Percentiles rank a stretch among this genome's conserved stretches.
phyloP scores from a whole-genome alignment of 2,113 vertebrate genomes.

The Progne subis region DNA sequence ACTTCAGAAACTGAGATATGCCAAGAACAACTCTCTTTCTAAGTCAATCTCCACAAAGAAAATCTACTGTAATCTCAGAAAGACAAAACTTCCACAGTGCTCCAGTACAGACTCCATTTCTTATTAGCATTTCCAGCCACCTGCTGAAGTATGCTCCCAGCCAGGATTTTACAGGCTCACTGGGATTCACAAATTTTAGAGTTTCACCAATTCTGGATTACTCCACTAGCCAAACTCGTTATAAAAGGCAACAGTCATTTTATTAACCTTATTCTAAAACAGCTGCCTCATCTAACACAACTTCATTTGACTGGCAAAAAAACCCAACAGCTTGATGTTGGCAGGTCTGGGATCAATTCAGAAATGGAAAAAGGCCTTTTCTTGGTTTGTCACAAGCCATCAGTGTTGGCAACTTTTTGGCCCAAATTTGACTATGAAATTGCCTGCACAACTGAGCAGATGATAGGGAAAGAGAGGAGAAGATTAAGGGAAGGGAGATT shows the following conservation, averaged over 20 bases:
- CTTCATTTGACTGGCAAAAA: constrained; percentile 1
- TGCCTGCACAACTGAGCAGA: background rate
- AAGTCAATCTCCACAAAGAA: constrained; percentile 17
- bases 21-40: constrained; percentile 16
- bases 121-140: constrained; percentile 50
- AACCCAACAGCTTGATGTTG: background rate
- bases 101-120: background rate
- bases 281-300: constrained; percentile 18
- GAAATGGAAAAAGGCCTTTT: background rate
- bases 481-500: background rate
- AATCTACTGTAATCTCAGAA: background rate
- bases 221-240: background rate
- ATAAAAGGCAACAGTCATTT: constrained; percentile 35
- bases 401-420: constrained; percentile 12
- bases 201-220: constrained; percentile 16
- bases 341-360: constrained; percentile 13
- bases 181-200: constrained; percentile 59
- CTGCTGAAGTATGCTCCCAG: constrained; percentile 11
- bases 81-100: background rate
- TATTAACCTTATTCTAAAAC: constrained; percentile 38
- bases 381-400: constrained; percentile 39
- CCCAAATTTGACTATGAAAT: background rate
- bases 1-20: background rate
- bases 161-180: constrained; percentile 31
- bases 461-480: background rate